Evolutionary conservation across 2,888 invertebrate genomes (phyloP), one percentile per base, ranked within the genome.

Genomic region (Diaperis boleti): DNA sequence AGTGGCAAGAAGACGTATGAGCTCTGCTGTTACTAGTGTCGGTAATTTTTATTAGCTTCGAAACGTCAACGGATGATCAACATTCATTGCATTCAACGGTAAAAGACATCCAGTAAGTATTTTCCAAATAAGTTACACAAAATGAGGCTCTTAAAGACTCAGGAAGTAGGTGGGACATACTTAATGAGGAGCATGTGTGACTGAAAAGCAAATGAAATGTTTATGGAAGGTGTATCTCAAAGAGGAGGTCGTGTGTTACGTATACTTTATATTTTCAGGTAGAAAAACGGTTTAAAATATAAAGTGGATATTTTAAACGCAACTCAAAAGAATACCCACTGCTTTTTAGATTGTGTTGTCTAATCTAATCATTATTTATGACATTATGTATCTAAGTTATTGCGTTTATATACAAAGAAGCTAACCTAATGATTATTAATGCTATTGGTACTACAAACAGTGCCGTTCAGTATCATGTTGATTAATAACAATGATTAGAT

Each of bases 171-270:
- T 42, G 18, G 18, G 5, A 10, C 22, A 20, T 17, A 20, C 20
- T 42, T 42, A 42, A 42, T 42, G 42, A 42, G 42, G 20, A 42
- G 42, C 42, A 42, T 20, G 42, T 42, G 42, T 42, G 42, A 42
- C 18, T 18, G 39, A 39, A 39, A 39, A n/a, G 15, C 15, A 4
- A 33, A 33, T 33, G 33, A 11, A 33, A 33, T 13, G 26, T 26
- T 26, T 6, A n/a, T 26, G 26, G 6, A 26, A 6, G 26, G 26
- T 2, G 6, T 26, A 26, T 26, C 26, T 26, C 26, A 26, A 26
- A 26, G 26, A 8, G 8, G 26, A 26, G 26, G 26, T 26, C 26
- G 26, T 5, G n/a, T 26, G 26, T 26, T n/a, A 26, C n/a, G 26
- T 26, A 8, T 26, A 26, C n/a, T 26, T 26, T 26, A 26, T n/a